A percentile compares a stretch with the other conserved stretches of the same genome.
phyloP scores from a whole-genome alignment of 1,140 invertebrate species.

The Drosophila dunni region DNA sequence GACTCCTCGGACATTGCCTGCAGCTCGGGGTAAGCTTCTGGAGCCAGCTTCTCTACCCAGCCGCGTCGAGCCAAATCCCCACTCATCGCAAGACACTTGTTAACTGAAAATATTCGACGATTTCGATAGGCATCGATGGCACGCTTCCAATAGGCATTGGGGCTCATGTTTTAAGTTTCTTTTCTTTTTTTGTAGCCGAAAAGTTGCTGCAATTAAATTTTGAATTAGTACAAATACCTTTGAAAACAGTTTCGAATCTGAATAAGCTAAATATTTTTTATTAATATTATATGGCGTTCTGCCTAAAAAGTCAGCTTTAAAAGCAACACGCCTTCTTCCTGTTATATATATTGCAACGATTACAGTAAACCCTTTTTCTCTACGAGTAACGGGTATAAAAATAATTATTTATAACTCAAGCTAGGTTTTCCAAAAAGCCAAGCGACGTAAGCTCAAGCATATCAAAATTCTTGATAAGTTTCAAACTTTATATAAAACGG shows the following conservation, averaged over 20 bases:
- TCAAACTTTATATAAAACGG: too few species aligned
- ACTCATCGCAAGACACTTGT: slow-evolving; percentile 73
- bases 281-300: slow-evolving; percentile 63
- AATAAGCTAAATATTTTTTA: slow-evolving; percentile 56
- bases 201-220: slow-evolving; percentile 66
- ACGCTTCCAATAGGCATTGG: slow-evolving; percentile 64
- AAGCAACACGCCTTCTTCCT: too few species aligned
- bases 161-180: slow-evolving; percentile 37
- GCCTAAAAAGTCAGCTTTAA: slow-evolving; percentile 45
- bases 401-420: not conserved
- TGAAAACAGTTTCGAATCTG: slow-evolving; percentile 62
- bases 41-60: slow-evolving; percentile 87
- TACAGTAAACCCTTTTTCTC: too few species aligned
- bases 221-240: slow-evolving; percentile 77
- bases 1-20: slow-evolving; percentile 79
- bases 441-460: too few species aligned
- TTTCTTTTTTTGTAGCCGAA: too few species aligned
- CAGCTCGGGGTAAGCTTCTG: slow-evolving; percentile 68
- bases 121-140: slow-evolving; percentile 82
- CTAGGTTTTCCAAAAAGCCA: too few species aligned
- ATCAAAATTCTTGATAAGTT: too few species aligned
- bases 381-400: too few species aligned
- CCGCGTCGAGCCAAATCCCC: slow-evolving; percentile 86
- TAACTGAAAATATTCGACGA: slow-evolving; percentile 77
- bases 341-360: too few species aligned